phyloP scores from a whole-genome alignment of 2,113 vertebrate genomes.

The Psephotus haematonotus region DNA sequence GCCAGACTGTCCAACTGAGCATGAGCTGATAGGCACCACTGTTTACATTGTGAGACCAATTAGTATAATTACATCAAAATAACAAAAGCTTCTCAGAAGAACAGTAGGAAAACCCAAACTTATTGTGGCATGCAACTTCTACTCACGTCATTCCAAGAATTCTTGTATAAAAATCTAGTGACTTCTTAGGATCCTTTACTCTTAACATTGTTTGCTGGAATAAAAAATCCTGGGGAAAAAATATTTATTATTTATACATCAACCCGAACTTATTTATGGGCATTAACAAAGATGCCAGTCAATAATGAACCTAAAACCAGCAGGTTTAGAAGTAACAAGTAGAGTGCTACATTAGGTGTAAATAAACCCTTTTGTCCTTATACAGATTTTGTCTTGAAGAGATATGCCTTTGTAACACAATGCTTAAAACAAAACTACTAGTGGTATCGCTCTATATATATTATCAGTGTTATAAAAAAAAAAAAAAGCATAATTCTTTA shows the following conservation, averaged over 20 bases:
- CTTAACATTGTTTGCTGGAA: conserved; percentile 98
- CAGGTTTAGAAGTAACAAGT: not conserved
- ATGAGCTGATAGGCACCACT: not conserved
- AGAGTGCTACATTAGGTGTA: not conserved
- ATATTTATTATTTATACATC: not conserved
- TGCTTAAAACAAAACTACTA: not conserved
- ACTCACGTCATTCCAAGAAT: conserved; percentile 98
- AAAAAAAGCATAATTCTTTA: no score
- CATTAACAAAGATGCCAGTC: not conserved
- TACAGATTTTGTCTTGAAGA: not conserved
- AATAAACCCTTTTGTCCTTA: not conserved
- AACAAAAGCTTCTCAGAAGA: not conserved
- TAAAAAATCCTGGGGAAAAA: conserved; percentile 85
- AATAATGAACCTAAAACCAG: not conserved
- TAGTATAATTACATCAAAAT: not conserved
- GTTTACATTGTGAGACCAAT: not conserved
- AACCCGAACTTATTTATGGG: not conserved
- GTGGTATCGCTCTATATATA: not conserved
- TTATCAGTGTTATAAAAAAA: not conserved
- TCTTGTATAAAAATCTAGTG: conserved; percentile 96
- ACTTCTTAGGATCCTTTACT: conserved; percentile 95
- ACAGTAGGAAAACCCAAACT: not conserved
- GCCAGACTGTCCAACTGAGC: not conserved
- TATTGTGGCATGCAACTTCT: not conserved
- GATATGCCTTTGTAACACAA: not conserved